Percentiles rank a stretch among this genome's conserved stretches.
Conservation (phyloP, 2,113 vertebrate genomes). For the Zapus hudsonius region DNA sequence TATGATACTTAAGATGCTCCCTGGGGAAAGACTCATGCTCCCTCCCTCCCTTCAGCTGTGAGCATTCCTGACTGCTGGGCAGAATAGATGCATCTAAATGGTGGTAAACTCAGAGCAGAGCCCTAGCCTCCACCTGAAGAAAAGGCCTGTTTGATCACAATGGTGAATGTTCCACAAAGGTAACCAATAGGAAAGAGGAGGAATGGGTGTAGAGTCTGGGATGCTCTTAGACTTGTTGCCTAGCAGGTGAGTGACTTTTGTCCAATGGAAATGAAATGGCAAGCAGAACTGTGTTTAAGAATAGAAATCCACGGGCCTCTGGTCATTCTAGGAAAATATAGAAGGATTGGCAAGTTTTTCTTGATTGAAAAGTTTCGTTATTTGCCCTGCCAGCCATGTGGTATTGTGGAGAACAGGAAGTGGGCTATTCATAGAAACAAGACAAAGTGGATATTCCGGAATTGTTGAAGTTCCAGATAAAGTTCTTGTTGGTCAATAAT, state of each 20-base stretch:
- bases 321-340: neutral
- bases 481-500: too few species aligned
- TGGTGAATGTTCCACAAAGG: neutral
- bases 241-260: neutral
- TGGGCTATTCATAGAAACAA: neutral
- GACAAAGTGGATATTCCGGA: too few species aligned
- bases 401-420: neutral
- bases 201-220: neutral
- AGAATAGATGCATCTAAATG: constrained; percentile 4
- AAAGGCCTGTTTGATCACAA: neutral
- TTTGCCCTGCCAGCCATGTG: neutral
- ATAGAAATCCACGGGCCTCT: neutral
- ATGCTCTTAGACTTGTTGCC: neutral
- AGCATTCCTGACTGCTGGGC: neutral
- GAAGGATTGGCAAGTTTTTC: neutral
- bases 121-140: neutral
- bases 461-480: too few species aligned
- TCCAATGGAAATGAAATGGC: neutral
- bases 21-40: neutral
- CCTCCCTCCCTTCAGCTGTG: neutral
- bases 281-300: neutral
- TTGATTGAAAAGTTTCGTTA: neutral
- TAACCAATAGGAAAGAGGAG: neutral
- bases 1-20: neutral
- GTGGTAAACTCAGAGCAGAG: neutral